phyloP scores from a whole-genome alignment of 2,113 vertebrate genomes.

The Isurus oxyrinchus region DNA sequence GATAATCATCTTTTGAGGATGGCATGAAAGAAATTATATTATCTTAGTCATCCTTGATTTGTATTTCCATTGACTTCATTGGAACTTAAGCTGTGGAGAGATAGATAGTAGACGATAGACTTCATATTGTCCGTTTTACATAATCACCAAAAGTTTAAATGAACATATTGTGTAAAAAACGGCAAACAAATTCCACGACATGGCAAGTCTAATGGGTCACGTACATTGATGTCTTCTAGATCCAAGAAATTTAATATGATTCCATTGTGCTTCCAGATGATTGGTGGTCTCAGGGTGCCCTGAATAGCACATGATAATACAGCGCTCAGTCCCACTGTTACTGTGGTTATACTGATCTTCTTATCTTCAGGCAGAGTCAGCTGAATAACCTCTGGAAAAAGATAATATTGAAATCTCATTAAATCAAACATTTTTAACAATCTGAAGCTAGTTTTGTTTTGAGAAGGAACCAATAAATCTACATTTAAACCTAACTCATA shows the following conservation, averaged over 20 bases:
- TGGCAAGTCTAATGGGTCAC: constrained; percentile 40
- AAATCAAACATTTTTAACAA: neutral
- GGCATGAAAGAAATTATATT: neutral
- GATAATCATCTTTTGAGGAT: neutral
- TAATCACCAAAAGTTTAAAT: neutral
- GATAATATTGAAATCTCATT: constrained; percentile 35
- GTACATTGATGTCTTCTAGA: constrained; percentile 87
- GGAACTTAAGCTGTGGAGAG: neutral
- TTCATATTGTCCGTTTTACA: neutral
- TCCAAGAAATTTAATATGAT: constrained; percentile 81
- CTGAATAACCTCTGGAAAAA: constrained; percentile 74
- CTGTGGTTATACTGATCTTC: constrained; percentile 66
- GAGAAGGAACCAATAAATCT: neutral
- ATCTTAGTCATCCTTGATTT: neutral
- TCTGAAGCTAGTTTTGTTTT: neutral
- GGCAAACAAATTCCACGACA: neutral
- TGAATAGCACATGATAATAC: constrained; percentile 77
- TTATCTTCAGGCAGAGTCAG: constrained; percentile 75
- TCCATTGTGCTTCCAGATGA: constrained; percentile 88
- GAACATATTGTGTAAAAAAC: neutral
- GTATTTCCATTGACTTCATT: too few species aligned
- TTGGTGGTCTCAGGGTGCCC: constrained; percentile 76
- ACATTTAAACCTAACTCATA: neutral
- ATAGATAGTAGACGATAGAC: neutral
- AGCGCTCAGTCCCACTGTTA: constrained; percentile 82